phyloP scores from a whole-genome alignment of 2,113 vertebrate genomes.

The Vulpes ferrilata region DNA sequence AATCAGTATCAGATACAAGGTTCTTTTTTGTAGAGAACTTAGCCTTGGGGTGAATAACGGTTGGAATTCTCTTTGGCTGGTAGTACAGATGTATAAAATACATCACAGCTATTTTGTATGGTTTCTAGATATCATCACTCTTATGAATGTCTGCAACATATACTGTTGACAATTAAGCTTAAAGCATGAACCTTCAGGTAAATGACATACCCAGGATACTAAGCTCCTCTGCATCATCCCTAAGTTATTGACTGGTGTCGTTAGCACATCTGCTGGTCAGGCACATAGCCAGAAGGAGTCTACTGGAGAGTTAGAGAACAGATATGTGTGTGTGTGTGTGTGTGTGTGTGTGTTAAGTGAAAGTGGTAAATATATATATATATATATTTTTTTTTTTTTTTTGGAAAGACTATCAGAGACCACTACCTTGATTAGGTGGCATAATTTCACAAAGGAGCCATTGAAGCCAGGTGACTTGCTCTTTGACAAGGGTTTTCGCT shows the following conservation, averaged over 20 bases:
- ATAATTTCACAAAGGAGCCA: not conserved
- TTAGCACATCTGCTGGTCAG: not conserved
- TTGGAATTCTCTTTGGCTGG: not conserved
- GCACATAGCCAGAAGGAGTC: not conserved
- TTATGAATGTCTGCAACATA: not conserved
- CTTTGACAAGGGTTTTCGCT: not conserved
- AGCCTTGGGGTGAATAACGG: not conserved
- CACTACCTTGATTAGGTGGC: not conserved
- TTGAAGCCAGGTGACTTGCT: not conserved
- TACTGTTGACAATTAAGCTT: not conserved
- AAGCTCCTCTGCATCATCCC: not conserved
- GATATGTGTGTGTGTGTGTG: not conserved
- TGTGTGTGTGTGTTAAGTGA: not conserved
- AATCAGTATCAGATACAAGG: not conserved
- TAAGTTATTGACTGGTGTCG: not conserved
- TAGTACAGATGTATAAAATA: not conserved
- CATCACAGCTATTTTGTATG: not conserved
- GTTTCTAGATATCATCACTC: not conserved
- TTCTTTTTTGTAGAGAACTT: not conserved
- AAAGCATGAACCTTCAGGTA: not conserved
- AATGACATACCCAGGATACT: not conserved
- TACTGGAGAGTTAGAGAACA: not conserved
- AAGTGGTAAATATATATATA: not conserved
- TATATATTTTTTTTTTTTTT: not conserved
- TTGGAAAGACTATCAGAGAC: not conserved